phyloP scores from a whole-genome alignment of 2,888 invertebrate genomes.

The Drosophila cyrtoloma region DNA sequence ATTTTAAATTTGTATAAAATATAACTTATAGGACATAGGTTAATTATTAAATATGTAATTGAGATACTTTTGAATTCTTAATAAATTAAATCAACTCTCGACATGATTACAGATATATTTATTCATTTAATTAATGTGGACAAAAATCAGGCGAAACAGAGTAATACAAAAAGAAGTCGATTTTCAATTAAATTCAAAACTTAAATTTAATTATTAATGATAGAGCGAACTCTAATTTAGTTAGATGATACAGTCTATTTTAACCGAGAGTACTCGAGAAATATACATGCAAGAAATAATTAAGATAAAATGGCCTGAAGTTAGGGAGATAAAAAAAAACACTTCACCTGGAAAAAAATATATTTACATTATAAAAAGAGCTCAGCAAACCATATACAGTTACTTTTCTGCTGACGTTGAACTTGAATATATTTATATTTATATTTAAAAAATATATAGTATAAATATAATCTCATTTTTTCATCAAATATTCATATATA shows the following conservation, averaged over 20 bases:
- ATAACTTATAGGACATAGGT: no score
- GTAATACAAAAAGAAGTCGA: not conserved
- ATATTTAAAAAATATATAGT: no score
- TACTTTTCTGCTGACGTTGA: no score
- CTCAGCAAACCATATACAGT: no score
- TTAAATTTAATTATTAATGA: not conserved
- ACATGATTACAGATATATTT: not conserved
- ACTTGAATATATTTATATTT: no score
- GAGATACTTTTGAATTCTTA: not conserved
- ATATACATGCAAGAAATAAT: not conserved
- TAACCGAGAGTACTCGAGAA: not conserved
- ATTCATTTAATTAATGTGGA: not conserved
- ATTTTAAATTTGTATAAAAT: no score
- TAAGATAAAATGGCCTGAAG: not conserved
- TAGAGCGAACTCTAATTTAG: not conserved
- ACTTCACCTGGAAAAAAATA: not conserved
- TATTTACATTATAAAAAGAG: no score
- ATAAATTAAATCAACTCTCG: not conserved
- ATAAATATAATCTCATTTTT: no score
- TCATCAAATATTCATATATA: no score
- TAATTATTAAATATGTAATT: not conserved
- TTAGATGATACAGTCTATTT: not conserved
- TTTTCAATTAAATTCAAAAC: not conserved
- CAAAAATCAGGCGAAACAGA: not conserved
- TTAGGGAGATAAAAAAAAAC: not conserved